Percentiles rank a stretch among this genome's conserved stretches.
phyloP scores from a whole-genome alignment of 2,113 vertebrate genomes.

The Aix galericulata region DNA sequence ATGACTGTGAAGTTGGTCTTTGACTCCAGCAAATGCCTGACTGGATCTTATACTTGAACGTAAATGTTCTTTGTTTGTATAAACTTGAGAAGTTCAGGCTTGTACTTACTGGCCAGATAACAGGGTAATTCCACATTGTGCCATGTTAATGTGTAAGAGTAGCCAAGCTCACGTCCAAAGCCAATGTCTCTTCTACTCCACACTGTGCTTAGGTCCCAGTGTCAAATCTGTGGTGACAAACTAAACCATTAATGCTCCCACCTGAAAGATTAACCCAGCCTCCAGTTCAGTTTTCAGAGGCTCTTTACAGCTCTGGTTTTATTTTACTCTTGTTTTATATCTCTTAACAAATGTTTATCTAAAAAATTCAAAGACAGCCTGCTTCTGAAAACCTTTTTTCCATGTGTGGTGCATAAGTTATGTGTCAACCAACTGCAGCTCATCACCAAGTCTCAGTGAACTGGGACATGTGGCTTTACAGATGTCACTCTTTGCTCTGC shows the following conservation, averaged over 20 bases:
- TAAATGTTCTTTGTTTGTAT: background rate
- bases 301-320: background rate
- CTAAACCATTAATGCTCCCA: background rate
- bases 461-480: background rate
- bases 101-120: background rate
- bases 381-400: background rate
- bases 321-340: background rate
- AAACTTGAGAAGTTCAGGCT: background rate
- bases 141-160: background rate
- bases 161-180: background rate
- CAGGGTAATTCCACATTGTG: background rate
- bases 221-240: background rate
- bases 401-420: background rate
- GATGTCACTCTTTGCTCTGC: background rate
- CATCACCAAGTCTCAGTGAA: background rate
- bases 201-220: background rate
- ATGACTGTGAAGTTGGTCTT: background rate
- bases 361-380: background rate
- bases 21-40: background rate
- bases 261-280: background rate
- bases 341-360: background rate
- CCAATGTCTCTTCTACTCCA: background rate
- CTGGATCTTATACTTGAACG: background rate
- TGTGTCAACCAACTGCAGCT: background rate
- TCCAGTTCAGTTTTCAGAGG: background rate